A percentile compares a stretch with the other conserved stretches of the same genome.
phyloP scores from a whole-genome alignment of 2,113 vertebrate genomes.

The Protobothrops mucrosquamatus region DNA sequence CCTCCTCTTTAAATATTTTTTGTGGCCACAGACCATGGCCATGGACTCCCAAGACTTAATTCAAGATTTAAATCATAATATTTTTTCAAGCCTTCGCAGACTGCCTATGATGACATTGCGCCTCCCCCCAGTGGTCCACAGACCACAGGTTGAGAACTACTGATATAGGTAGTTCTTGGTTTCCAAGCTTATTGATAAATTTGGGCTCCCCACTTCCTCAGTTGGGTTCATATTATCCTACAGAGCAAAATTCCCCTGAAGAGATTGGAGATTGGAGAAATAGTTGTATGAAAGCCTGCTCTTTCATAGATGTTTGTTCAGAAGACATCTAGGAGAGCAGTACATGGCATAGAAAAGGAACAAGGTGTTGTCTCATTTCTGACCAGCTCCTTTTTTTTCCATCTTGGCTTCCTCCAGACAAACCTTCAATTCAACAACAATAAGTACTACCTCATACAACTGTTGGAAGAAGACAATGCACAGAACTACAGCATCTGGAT shows the following conservation, averaged over 20 bases:
- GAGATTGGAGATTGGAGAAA: too few relatives aligned
- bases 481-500: slow-evolving; percentile 84
- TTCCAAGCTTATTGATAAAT: neutral
- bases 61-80: neutral
- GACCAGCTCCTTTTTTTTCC: neutral
- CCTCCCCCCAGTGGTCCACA: neutral
- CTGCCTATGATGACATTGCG: neutral
- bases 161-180: neutral
- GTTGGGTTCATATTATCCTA: too few relatives aligned
- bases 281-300: neutral
- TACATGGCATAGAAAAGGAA: too few relatives aligned
- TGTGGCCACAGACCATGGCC: neutral
- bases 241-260: neutral
- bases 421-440: slow-evolving; percentile 92
- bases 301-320: too few relatives aligned
- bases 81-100: neutral
- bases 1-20: neutral
- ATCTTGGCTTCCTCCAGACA: slow-evolving; percentile 69
- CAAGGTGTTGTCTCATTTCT: neutral
- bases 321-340: neutral
- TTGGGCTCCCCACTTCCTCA: neutral
- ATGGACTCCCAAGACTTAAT: neutral
- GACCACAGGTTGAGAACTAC: neutral
- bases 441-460: slow-evolving; percentile 89
- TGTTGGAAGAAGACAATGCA: slow-evolving; percentile 78